Percentiles rank a stretch among this genome's conserved stretches.
Conservation (phyloP, 2,888 invertebrate species). For the Cataglyphis albicans region DNA sequence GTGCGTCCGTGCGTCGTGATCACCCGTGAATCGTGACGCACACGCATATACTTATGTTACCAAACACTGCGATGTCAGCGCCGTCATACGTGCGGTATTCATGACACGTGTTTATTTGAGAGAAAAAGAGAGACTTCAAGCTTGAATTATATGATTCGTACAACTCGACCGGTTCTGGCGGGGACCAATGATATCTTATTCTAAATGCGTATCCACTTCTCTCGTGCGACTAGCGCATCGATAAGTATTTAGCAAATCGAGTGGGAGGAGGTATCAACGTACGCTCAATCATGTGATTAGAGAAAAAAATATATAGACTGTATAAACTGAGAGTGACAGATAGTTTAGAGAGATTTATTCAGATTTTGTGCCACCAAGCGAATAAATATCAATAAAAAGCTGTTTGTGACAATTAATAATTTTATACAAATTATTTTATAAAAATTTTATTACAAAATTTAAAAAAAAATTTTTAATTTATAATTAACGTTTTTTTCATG, state of each 20-base stretch:
- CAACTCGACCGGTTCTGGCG: constrained; percentile 31
- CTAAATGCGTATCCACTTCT: constrained; percentile 33
- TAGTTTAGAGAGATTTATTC: not conserved
- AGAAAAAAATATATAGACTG: not conserved
- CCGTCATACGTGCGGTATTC: constrained; percentile 31
- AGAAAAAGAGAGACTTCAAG: constrained; percentile 9
- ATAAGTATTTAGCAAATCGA: constrained; percentile 19
- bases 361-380: not conserved
- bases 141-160: constrained; percentile 38
- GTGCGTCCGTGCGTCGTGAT: constrained; percentile 35
- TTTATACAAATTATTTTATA: not conserved
- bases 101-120: constrained; percentile 29
- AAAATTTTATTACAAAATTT: not conserved
- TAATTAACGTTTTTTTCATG: not conserved
- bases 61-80: constrained; percentile 35
- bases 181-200: constrained; percentile 37
- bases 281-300: not conserved
- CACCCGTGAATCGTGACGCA: constrained; percentile 37
- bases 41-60: constrained; percentile 4
- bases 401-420: not conserved
- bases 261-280: constrained; percentile 24
- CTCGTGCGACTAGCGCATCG: constrained; percentile 22
- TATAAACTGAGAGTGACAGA: not conserved
- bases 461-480: not conserved
- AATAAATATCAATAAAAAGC: not conserved